Conservation (phyloP, 2,888 invertebrate species). For the Lamellibrachia columna region DNA sequence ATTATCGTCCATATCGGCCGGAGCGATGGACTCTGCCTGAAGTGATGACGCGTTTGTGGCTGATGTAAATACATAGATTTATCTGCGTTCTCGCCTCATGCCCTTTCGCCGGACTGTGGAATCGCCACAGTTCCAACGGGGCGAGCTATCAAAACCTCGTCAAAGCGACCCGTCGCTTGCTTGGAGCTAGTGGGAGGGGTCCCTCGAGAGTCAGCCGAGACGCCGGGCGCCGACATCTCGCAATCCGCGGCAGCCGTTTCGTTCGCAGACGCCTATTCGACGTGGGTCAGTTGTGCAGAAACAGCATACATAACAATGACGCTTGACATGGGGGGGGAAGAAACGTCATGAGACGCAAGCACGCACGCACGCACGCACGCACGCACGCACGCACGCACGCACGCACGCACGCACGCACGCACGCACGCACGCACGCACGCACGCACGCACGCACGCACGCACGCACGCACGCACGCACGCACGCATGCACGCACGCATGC, state of each 20-base stretch:
- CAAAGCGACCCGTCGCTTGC: neutral
- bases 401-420: neutral
- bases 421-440: neutral
- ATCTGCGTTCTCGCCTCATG: neutral
- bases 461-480: neutral
- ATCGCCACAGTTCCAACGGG: neutral
- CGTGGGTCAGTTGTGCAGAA: neutral
- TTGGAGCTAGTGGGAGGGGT: neutral
- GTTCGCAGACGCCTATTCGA: neutral
- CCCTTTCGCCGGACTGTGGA: neutral
- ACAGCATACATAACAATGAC: neutral
- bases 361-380: neutral
- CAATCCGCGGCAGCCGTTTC: neutral
- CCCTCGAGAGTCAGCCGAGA: neutral
- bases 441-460: neutral
- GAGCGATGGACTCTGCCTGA: neutral
- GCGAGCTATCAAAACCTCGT: constrained; percentile 9
- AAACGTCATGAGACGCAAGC: neutral
- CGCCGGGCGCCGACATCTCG: neutral
- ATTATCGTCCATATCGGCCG: neutral
- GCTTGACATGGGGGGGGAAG: neutral
- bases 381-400: neutral
- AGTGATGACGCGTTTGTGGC: neutral
- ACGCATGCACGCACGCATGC: neutral
- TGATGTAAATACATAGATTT: neutral